These are phyloP conservation scores for Rhyacophila evoluta DNA, from an alignment of 2,888 invertebrate species.

Conservation along the genomic window DNA sequence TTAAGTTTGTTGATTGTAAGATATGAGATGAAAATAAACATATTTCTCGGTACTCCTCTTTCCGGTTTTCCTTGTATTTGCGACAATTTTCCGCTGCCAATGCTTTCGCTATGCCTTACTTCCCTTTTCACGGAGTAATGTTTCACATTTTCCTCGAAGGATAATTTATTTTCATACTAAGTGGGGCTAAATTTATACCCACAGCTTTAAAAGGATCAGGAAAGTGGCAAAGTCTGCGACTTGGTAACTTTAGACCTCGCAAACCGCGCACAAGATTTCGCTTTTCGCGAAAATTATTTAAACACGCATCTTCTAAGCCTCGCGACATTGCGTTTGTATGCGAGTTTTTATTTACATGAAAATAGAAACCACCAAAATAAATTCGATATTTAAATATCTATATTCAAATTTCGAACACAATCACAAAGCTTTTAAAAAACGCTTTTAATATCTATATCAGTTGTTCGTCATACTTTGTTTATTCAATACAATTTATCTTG, in stretches of 20 bases:
- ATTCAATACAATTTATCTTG: too few relatives aligned
- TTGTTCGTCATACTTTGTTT: too few relatives aligned
- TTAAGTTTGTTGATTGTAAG: too few relatives aligned
- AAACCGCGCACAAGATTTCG: background rate
- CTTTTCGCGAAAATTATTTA: background rate
- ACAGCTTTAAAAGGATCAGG: background rate
- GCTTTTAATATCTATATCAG: too few relatives aligned
- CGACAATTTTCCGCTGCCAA: background rate
- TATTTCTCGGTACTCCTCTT: too few relatives aligned
- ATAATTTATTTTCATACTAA: slow-evolving; percentile 19
- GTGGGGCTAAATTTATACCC: slow-evolving; percentile 7
- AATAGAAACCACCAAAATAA: background rate
- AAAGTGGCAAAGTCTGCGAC: background rate
- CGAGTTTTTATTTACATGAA: background rate
- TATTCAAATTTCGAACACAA: too few relatives aligned
- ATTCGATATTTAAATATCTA: too few relatives aligned
- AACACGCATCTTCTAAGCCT: background rate
- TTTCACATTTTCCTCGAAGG: slow-evolving; percentile 15
- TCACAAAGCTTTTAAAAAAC: too few relatives aligned
- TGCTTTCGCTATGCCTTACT: background rate
- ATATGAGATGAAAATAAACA: too few relatives aligned
- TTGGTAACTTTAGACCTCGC: background rate
- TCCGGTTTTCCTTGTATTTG: too few relatives aligned
- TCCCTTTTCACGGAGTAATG: background rate
- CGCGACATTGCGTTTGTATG: background rate